Conservation (phyloP, 1,140 invertebrate species). For the Drosophila nikananu region DNA sequence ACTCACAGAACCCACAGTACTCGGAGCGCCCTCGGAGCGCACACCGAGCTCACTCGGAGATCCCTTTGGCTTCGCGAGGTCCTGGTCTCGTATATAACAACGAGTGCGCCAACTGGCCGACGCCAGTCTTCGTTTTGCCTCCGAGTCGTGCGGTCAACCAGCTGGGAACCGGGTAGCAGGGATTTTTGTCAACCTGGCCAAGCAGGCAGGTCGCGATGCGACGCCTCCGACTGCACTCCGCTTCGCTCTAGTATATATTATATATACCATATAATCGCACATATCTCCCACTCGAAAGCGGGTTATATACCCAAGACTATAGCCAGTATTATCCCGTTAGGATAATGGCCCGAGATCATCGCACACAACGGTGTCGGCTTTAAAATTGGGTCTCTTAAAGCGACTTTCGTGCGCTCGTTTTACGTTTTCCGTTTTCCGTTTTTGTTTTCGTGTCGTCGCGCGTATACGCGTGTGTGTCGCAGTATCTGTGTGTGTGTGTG, state of each 20-base stretch:
- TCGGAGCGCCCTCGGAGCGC: background rate
- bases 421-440: conserved; percentile 27
- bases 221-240: conserved; percentile 53
- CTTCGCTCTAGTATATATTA: background rate
- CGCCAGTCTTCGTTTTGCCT: conserved; percentile 83
- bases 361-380: conserved; percentile 21
- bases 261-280: too few species aligned
- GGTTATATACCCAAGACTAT: background rate
- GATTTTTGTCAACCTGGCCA: conserved; percentile 26
- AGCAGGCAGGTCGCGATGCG: conserved; percentile 57
- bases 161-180: conserved; percentile 45
- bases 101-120: conserved; percentile 75
- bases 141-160: conserved; percentile 80
- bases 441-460: conserved; percentile 46
- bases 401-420: conserved; percentile 65
- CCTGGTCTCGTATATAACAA: conserved; percentile 69
- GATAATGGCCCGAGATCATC: background rate
- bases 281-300: background rate
- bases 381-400: conserved; percentile 64
- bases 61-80: conserved; percentile 4
- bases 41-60: background rate
- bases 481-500: conserved; percentile 20
- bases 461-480: conserved; percentile 34
- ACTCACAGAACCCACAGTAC: conserved; percentile 2
- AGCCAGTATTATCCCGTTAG: background rate